Base-by-base conservation (phyloP, 37 sponge, comb jelly and placozoan species). In the Cliona cf. orientalis region DNA sequence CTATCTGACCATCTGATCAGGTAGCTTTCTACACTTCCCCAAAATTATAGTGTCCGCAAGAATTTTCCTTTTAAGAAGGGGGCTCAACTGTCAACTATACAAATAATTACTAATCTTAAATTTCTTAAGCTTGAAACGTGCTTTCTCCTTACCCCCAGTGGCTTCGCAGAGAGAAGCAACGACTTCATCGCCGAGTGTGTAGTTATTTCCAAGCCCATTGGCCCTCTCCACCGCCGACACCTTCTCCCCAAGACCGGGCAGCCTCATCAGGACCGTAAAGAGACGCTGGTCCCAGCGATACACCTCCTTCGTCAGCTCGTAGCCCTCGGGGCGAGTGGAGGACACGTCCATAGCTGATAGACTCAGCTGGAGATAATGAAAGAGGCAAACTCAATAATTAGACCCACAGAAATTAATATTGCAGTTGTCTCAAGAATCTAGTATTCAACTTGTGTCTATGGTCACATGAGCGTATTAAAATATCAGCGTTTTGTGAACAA, bases 241-340 rank as follows among this genome's bases (percentile, higher is more conserved):
- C 28, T 26, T 75, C 32, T 75, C 80, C 0, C 86, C 85, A 19
- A 91, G 29, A 0, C 99, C 99, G 3, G 97, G 91, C 26, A 97
- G 40, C n/a, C 87, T 74, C 9, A 99, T 80, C 39, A 97, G 43
- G 5, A 97, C 74, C 5, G 92, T 81, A 74, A 99, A 99, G 22
- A 99, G 83, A 28, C 99, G 74, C 76, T 99, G 97, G 75, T 99
- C 99, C 99, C 99, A 99, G 14, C 99, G 95, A 71, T 84, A 99
- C 17, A 85, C 79, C 41, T 97, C 92, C 41, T 90, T 91, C 5
- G 97, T 97, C 14, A 99, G 84, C 57, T 97, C 93, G 39, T 66
- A 70, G 0, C 91, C 86, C n/a, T 86, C 83, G 26, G 61, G n/a
- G 12, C 6, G 19, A 11, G 5, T 25, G 7, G 59, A 23, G n/a